These are phyloP conservation scores for Psilopsiagon aymara DNA, from an alignment of 2,113 vertebrate species.

Conservation along the genomic window DNA sequence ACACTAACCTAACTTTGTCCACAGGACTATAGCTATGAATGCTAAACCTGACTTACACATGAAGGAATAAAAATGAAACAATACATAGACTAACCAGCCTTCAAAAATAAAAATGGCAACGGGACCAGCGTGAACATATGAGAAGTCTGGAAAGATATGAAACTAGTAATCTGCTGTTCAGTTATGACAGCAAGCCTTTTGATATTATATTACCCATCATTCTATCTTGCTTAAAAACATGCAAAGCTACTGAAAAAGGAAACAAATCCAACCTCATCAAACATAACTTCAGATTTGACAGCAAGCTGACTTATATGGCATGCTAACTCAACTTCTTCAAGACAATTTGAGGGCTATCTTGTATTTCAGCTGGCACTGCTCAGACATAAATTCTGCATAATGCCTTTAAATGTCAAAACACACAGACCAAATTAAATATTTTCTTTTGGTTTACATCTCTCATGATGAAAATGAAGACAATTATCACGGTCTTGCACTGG, in stretches of 20 bases:
- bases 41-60: background rate
- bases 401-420: slow-evolving; percentile 7
- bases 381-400: background rate
- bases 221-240: background rate
- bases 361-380: background rate
- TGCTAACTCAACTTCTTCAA: background rate
- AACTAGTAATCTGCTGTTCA: background rate
- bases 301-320: background rate
- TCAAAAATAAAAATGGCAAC: background rate
- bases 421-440: background rate
- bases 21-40: background rate
- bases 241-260: background rate
- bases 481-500: background rate
- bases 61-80: background rate
- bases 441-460: background rate
- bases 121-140: background rate
- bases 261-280: background rate
- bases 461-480: background rate
- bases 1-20: background rate
- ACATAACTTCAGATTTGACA: background rate
- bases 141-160: background rate
- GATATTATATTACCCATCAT: background rate
- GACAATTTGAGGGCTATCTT: background rate
- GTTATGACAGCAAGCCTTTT: background rate
- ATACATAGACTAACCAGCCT: background rate